Evolutionary conservation across 2,888 invertebrate species (phyloP), one percentile per base, ranked within the genome.

Genomic region (Baccha elongata): DNA sequence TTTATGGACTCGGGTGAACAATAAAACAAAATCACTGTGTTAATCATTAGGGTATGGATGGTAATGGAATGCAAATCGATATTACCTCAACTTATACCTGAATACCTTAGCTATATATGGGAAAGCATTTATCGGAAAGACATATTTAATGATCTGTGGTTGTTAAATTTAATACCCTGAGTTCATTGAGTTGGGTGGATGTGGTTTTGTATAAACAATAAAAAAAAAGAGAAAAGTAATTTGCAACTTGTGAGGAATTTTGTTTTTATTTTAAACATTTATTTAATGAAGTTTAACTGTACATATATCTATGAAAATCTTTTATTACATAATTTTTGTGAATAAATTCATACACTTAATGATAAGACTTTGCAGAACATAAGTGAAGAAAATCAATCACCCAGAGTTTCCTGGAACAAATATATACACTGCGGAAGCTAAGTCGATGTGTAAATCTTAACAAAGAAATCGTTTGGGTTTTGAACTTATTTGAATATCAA

Each of bases 101-200:
- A 8, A 40, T 15, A 40, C 13, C 13, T n/a, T n/a, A n/a, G n/a
- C n/a, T n/a, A n/a, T 40, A 40, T n/a, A 13, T 4, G 40, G 23
- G 13, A 23, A 6, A 5, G 5, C 48, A 13, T 26, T 26, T 42
- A 60, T 42, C 17, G 26, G 42, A 17, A 42, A 42, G 11, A 40
- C 42, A 60, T 17, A 3, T 60, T 44, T 29, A 29, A 42, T 19
- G 44, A 29, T 60, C n/a, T 60, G 60, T 44, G 60, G 60, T 44
- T 29, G 44, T 60, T 13, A n/a, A 60, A 60, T 60, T 60, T 60
- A 60, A 60, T 60, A 32, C 29, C 44, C 29, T 60, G 42, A 40
- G 8, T 44, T 44, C 29, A 0, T 1, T 44, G 42, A 44, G 17
- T 4, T 60, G n/a, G 29, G 6, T 17, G 8, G 17, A 2, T 44